Base-by-base conservation (phyloP, 2,888 invertebrate genomes). In the Holacanthella duospinosa region DNA sequence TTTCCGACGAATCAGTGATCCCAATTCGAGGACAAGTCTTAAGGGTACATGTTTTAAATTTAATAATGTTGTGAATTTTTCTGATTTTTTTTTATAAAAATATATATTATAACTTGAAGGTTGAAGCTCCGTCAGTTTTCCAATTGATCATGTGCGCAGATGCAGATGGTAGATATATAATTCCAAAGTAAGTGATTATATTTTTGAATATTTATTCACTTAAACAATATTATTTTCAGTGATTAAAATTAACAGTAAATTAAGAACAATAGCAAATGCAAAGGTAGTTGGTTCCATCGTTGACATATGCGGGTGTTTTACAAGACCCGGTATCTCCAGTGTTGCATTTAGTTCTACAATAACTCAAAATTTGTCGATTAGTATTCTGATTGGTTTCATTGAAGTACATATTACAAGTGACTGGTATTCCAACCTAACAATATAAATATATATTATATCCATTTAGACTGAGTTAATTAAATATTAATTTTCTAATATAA, bases 21-120 rank as follows among this genome's bases (percentile, higher is more conserved):
- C 82, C 91, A 1, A 82, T 88, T 56, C 81, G 92, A 68, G 91
- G 91, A 4, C 91, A 91, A 78, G 82, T 91, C 43, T 75, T 80
- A 1, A 82, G 82, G 75, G 86, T 85, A 76, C 75, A 74, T 36
- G 36, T n/a, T n/a, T n/a, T n/a, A n/a, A n/a, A n/a, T n/a, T n/a
- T n/a, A n/a, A n/a, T n/a, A n/a, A n/a, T 53, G 9, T 16, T 19
- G 21, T 53, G 24, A 6, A 53, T n/a, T n/a, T n/a, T 55, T 55
- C 28, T 55, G n/a, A 6, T 55, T 26, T 21, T 55, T 26, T 29
- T 27, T 57, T 4, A 4, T n/a, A n/a, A n/a, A n/a, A n/a, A n/a
- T n/a, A n/a, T n/a, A n/a, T n/a, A n/a, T n/a, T n/a, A n/a, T n/a
- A n/a, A n/a, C n/a, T 9, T 3, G 3, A 12, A 83, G 85, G 82